Base-by-base conservation (phyloP, 2,797 vertebrate genomes). In the Emys orbicularis region DNA sequence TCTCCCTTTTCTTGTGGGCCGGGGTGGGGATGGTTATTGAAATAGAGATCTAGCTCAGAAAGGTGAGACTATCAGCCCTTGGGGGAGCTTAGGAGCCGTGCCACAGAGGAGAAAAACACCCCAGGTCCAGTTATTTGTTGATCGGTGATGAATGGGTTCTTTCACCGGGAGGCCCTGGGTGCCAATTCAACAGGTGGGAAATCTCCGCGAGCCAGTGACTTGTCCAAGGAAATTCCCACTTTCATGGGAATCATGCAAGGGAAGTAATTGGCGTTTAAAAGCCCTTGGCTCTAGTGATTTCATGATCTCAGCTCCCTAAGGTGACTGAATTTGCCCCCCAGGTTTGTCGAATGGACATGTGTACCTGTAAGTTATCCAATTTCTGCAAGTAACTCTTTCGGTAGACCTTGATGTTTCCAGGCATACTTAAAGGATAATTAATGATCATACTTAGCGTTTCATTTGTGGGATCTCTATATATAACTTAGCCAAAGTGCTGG, bases 141-240 rank as follows among this genome's bases (percentile, higher is more conserved):
- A 37, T 21, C 8, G n/a, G 68, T 68, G 65, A 61, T 53, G 65
- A 34, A 34, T 79, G 50, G 15, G 84, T 93, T 29, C 86, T 87
- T 76, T 34, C 68, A 53, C 34, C 15, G 34, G 61, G 90, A 89
- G 86, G 88, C 65, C 92, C 81, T 13, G 16, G 57, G 76, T 59
- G 86, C 84, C 80, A 57, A 81, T 91, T 92, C 95, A 90, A 95
- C 96, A 97, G 91, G 97, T 96, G 95, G 79, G 53, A 54, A 18
- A 74, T 88, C 91, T 86, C 44, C 47, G 68, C 37, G 92, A 94
- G 92, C 89, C 91, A 53, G 81, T 54, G 37, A 68, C 44, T 65
- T 79, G 44, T 25, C 54, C 37, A 10, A 6, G 15, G 41, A 27
- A 19, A 54, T 29, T 59, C 29, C 31, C 8, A 34, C 18, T 59